phyloP scores from a whole-genome alignment of 2,797 vertebrate species.

The Anabacerthia variegaticeps region DNA sequence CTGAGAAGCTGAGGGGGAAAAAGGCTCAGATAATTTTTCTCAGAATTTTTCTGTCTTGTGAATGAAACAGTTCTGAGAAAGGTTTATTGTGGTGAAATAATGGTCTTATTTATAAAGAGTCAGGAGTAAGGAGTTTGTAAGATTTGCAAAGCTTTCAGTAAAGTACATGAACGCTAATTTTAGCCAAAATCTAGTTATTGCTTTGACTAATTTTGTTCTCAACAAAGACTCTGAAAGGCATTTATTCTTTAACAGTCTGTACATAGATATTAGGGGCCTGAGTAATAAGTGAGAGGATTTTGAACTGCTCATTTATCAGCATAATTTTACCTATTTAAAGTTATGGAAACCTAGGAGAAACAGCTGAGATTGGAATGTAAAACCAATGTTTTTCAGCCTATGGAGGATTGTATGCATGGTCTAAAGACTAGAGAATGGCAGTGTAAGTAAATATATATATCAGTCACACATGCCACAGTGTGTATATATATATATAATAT shows the following conservation, averaged over 20 bases:
- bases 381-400: background rate
- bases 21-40: background rate
- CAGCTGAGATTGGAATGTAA: background rate
- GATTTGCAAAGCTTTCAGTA: background rate
- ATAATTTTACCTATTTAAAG: background rate
- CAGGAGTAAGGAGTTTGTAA: background rate
- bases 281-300: background rate
- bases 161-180: background rate
- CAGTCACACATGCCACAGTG: background rate
- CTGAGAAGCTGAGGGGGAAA: background rate
- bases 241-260: background rate
- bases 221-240: background rate
- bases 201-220: constrained; percentile 20
- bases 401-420: background rate
- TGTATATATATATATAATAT: fast-evolving
- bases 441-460: background rate
- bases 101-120: background rate
- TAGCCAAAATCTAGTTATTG: background rate
- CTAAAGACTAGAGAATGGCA: background rate
- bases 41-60: background rate
- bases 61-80: background rate
- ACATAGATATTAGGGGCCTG: background rate
- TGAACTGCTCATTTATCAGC: background rate
- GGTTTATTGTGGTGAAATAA: background rate
- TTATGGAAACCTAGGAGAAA: background rate